Base-by-base conservation (phyloP, 2,797 vertebrate species). In the Lagodon rhomboides region DNA sequence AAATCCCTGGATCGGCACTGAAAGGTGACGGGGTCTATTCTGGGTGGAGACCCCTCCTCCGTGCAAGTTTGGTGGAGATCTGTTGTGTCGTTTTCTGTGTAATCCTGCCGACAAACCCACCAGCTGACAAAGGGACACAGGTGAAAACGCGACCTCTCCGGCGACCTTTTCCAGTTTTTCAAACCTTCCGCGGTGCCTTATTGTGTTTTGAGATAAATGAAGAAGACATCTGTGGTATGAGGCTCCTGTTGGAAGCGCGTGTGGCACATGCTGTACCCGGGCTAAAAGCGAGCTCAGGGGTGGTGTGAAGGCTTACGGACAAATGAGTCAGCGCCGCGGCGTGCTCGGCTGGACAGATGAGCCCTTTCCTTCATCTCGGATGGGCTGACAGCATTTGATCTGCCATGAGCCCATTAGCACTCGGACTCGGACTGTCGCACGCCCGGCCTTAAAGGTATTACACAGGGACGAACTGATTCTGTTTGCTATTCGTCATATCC, bases 251-350 rank as follows among this genome's bases (percentile, higher is more conserved):
- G 64, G 77, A 34, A 34, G 43, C 61, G 47, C 66, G 34, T 69
- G 75, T 53, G 55, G 68, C 66, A 73, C 25, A 53, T 53, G 62
- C 25, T 61, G 59, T 43, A 53, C 78, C 60, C 62, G 23, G 2
- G 70, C 25, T 77, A 71, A 82, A 72, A 77, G 77, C 23, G 66
- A 90, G 82, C 75, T 80, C 58, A 73, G 46, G 46, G 77, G 51
- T 73, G 71, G 77, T 73, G 60, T 68, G 77, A 87, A 89, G 25
- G 73, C 73, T 79, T 61, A 70, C 70, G 81, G 77, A 80, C 63
- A 78, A 85, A 85, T 89, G 90, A 91, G 68, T 91, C 85, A 91
- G 71, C 56, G 77, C 72, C 77, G 90, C 86, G 67, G 76, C 84
- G 82, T 81, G 84, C 76, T 87, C 73, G 62, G 66, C 43, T 60